Evolutionary conservation across 1,140 invertebrate species (phyloP), one percentile per base, ranked within the genome.

Genomic region (Bombus waltoni): DNA sequence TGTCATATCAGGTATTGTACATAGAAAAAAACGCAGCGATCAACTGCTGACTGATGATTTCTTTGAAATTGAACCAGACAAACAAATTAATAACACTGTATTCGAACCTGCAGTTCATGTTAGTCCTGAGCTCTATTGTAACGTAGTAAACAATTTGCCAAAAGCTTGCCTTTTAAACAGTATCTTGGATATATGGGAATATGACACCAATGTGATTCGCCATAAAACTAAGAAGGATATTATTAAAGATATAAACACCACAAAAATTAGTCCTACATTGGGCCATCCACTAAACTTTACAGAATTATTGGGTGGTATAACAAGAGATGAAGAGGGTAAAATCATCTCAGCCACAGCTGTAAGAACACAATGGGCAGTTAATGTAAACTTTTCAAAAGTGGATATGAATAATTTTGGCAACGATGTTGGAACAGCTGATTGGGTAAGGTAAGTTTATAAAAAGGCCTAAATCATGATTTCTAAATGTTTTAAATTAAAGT

Each of bases 101-200:
- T 95, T 95, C 73, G 96, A 97, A 88, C 95, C 96, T 47, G 95
- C 95, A 57, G 90, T 97, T 53, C 95, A 96, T 92, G 89, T 96
- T 0, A 93, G 95, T 84, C 90, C 94, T 76, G 92, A 95, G 5
- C 88, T 96, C 66, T 97, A 97, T 91, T 97, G 97, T 92, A 89
- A 92, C 72, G 93, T 97, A 83, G 87, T 97, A 32, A 94, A 96
- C 81, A 96, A 89, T 73, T 95, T 97, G 86, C 94, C 96, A 65
- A 94, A 93, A 74, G 95, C 95, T 62, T 98, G 97, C 91, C 95
- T 96, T 68, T 92, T 97, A 83, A 94, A 95, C 85, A 97, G 96
- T 94, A 95, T 98, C 86, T 93, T 97, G 74, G 97, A 98, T 91
- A 94, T 98, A 84, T 98, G 97, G 97, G 95, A 96, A 44, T 97